Conservation (phyloP, 2,797 vertebrate species). For the Serranus cabrilla region DNA sequence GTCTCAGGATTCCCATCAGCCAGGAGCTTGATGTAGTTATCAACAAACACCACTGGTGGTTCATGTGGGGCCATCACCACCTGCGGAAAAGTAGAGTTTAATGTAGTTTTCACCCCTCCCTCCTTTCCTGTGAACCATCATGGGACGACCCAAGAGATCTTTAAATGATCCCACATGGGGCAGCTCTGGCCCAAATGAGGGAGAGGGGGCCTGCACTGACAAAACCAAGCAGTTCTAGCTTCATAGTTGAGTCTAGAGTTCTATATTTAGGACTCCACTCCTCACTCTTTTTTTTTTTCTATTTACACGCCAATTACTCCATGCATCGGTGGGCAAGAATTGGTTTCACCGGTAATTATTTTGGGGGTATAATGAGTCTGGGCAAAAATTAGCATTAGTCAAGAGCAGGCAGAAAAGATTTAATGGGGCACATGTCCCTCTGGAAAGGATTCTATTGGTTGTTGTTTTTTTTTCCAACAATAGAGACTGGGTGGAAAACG, state of each 20-base stretch:
- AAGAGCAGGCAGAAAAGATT: conserved; percentile 54
- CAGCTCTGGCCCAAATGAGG: conserved; percentile 47
- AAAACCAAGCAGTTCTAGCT: conserved; percentile 47
- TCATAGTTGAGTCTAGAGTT: conserved; percentile 54
- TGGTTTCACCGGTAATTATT: conserved; percentile 76
- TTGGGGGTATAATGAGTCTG: conserved; percentile 70
- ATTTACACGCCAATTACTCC: conserved; percentile 75
- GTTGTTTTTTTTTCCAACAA: conserved; percentile 33
- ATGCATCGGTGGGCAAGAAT: conserved; percentile 72
- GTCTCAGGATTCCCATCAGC: conserved; percentile 96
- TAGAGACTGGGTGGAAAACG: conserved; percentile 54
- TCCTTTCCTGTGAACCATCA: conserved; percentile 60
- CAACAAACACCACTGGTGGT: conserved; percentile 94
- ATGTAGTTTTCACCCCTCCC: conserved; percentile 34
- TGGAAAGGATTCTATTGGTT: conserved; percentile 36
- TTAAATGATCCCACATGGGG: conserved; percentile 81
- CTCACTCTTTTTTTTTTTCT: conserved; percentile 28
- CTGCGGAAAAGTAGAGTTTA: conserved; percentile 79
- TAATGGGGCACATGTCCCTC: conserved; percentile 50
- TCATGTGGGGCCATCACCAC: conserved; percentile 99
- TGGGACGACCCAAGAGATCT: conserved; percentile 51
- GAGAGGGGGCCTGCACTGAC: conserved; percentile 39
- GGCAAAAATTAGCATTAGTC: conserved; percentile 64
- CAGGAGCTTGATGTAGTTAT: conserved; percentile 99
- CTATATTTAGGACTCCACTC: conserved; percentile 69